These are phyloP conservation scores for Erpobdella octoculata DNA, from an alignment of 2,888 invertebrate species.

Conservation along the genomic window DNA sequence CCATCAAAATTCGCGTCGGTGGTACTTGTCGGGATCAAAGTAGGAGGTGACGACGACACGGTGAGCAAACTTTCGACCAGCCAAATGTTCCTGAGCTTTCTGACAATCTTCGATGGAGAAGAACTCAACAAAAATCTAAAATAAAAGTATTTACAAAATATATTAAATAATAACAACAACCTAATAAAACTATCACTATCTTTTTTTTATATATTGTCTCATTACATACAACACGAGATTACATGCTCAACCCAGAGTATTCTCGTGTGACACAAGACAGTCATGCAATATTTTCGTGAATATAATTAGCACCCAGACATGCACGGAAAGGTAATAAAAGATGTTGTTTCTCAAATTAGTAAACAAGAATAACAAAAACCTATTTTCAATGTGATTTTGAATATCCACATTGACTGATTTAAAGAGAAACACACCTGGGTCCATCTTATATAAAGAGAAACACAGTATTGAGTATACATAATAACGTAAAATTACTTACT, in stretches of 20 bases:
- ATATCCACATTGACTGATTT: background rate
- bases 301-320: too few relatives aligned
- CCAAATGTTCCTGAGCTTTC: constrained; percentile 91
- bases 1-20: constrained; percentile 85
- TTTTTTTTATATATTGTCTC: background rate
- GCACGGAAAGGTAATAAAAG: too few relatives aligned
- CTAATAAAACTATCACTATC: background rate
- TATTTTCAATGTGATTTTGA: background rate
- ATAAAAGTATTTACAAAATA: constrained; percentile 36
- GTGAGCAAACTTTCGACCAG: constrained; percentile 94
- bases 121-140: constrained; percentile 92
- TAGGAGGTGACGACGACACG: constrained; percentile 96
- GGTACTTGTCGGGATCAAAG: constrained; percentile 95
- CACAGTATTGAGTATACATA: background rate
- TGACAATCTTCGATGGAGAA: constrained; percentile 91
- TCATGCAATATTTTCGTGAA: too few relatives aligned
- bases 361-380: too few relatives aligned
- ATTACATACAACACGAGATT: too few relatives aligned
- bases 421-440: background rate
- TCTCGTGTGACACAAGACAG: too few relatives aligned
- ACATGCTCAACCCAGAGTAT: too few relatives aligned
- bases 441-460: too few relatives aligned
- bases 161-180: background rate
- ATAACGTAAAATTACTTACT: constrained; percentile 54
- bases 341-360: too few relatives aligned